Evolutionary conservation across 1,140 invertebrate species (phyloP), one percentile per base, ranked within the genome.

Genomic region (Plodia interpunctella): DNA sequence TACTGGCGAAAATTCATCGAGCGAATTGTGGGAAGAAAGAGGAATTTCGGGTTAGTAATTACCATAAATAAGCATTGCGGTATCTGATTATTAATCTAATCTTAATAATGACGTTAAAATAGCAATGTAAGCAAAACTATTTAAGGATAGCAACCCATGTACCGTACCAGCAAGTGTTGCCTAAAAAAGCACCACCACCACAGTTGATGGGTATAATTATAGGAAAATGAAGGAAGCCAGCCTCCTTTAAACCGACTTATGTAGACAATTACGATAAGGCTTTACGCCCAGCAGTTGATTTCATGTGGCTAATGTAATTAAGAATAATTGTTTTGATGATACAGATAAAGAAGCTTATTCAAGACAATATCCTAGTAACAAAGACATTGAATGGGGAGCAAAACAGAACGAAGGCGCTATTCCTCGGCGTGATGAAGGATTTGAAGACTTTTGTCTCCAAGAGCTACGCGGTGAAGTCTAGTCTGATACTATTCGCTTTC

Each of bases 1-100:
- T 94, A 0, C 80, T 96, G 18, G 82, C 87, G 20, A 76, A 81
- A 3, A 94, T 95, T 50, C 94, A 92, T 66, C 81, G 81, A 5
- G 69, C 71, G 0, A 96, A 96, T 61, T 92, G 90, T 0, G 91
- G 91, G 2, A 74, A 62, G 15, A 38, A 62, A 30, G 25, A 65
- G 5, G 80, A 80, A 13, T 86, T 76, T 60, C 87, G 83, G 78
- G 84, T 86, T 25, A 49, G 65, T 32, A n/a, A n/a, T n/a, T n/a
- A n/a, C n/a, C n/a, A n/a, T n/a, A n/a, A n/a, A n/a, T n/a, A n/a
- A n/a, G n/a, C n/a, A n/a, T n/a, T n/a, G n/a, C n/a, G n/a, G n/a
- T n/a, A 28, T 28, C 9, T 9, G 28, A 9, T 3, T 28, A 28
- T 28, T 28, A 28, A 28, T 8, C 11, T 38, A 38, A 11, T 38